A percentile compares a stretch with the other conserved stretches of the same genome.
Conservation (phyloP, 2,888 invertebrate genomes). For the Cyclophora punctaria region DNA sequence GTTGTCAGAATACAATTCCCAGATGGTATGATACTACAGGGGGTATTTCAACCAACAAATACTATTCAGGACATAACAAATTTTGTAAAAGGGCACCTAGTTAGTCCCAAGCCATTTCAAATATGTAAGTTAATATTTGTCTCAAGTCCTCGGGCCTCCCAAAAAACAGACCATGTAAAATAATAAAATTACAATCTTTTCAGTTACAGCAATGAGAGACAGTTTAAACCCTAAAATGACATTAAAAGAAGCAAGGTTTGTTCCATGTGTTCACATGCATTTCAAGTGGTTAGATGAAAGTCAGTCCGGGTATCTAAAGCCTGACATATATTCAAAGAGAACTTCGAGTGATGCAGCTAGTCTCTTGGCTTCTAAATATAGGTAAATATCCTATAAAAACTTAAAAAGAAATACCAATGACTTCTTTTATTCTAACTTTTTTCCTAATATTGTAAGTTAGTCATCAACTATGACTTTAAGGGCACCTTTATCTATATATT, state of each 20-base stretch:
- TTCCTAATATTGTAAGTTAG: too few relatives aligned
- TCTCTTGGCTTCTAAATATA: constrained; percentile 80
- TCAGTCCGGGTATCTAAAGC: constrained; percentile 68
- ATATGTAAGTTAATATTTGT: constrained; percentile 79
- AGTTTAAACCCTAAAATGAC: constrained; percentile 76
- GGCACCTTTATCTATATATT: too few relatives aligned
- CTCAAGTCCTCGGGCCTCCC: background rate
- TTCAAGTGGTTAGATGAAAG: constrained; percentile 74
- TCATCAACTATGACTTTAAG: too few relatives aligned
- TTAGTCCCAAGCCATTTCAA: constrained; percentile 81
- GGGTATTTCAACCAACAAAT: constrained; percentile 85
- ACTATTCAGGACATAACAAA: constrained; percentile 80
- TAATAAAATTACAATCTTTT: background rate
- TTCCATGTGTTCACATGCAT: constrained; percentile 86
- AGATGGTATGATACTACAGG: constrained; percentile 89
- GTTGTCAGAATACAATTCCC: constrained; percentile 92
- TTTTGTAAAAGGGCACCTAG: constrained; percentile 83
- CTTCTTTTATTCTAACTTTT: too few relatives aligned
- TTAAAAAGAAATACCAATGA: too few relatives aligned
- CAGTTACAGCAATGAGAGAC: constrained; percentile 90
- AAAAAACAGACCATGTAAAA: background rate
- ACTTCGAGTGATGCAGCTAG: constrained; percentile 81
- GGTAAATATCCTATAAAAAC: constrained; percentile 48
- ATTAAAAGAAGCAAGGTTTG: constrained; percentile 83
- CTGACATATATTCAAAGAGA: constrained; percentile 75